Evolutionary conservation across 2,113 vertebrate species (phyloP), one percentile per base, ranked within the genome.

Genomic region (Aix galericulata): DNA sequence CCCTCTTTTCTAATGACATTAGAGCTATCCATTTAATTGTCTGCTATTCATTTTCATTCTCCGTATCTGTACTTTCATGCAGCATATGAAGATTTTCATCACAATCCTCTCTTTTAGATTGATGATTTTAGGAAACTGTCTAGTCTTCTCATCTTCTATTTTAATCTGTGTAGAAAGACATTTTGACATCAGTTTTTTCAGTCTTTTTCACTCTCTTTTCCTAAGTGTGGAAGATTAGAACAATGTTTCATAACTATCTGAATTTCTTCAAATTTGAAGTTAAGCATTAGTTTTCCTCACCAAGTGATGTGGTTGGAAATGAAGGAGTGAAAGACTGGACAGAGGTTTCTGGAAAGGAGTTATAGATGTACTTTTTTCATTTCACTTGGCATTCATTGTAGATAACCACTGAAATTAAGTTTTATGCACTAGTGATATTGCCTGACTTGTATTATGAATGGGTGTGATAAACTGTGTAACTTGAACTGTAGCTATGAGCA

Each of bases 101-200:
- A 67, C 72, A 53, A 48, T 67, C 63, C 7, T 74, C 17, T 36
- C 13, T 82, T 83, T 78, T 36, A 86, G 94, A 93, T 75, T 90
- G 50, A 31, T 88, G 66, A 68, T 84, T 96, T 96, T 84, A 85
- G 25, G 82, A 95, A 96, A 88, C 46, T 82, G 36, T 36, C 68
- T 71, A 72, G 52, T 46, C 63, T 83, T 80, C 50, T 52, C 55
- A 72, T 63, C 15, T 36, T 86, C 58, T 59, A 3, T 55, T 71
- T 89, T 75, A 84, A 60, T 75, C 42, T 55, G 11, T 34, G 31
- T 66, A 18, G 18, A 88, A 91, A 82, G 58, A 42, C 53, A 69
- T 92, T 91, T 92, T 86, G 42, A 69, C 40, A 74, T 72, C 40
- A 68, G 11, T 18, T 8, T 73, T 80, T 89, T 73, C 23, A 58